These are phyloP conservation scores for Calliphora vomitoria DNA, from an alignment of 2,888 invertebrate genomes.

Conservation along the genomic window DNA sequence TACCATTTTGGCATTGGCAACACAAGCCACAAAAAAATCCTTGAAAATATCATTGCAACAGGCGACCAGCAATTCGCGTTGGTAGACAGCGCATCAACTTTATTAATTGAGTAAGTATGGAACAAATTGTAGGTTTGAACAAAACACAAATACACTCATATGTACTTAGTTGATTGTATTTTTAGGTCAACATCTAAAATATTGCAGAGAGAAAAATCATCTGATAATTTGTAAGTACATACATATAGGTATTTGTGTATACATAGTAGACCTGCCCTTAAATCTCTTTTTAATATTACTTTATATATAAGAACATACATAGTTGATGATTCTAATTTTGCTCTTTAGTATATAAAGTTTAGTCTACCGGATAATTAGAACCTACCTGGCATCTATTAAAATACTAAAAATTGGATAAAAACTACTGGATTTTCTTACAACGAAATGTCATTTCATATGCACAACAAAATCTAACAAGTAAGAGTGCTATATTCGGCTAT, in stretches of 20 bases:
- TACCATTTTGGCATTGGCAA: slow-evolving; percentile 33
- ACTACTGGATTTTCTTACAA: too few species aligned
- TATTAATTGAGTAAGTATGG: slow-evolving; percentile 18
- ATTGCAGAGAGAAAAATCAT: slow-evolving; percentile 30
- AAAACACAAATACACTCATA: not conserved
- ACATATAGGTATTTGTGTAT: not conserved
- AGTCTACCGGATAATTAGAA: too few species aligned
- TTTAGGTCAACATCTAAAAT: slow-evolving; percentile 40
- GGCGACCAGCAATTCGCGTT: slow-evolving; percentile 79
- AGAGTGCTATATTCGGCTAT: too few species aligned
- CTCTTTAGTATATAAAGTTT: too few species aligned
- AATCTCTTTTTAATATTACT: too few species aligned
- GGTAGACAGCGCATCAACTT: slow-evolving; percentile 15
- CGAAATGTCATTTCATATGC: too few species aligned
- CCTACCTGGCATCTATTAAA: too few species aligned
- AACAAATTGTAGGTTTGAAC: slow-evolving; percentile 8
- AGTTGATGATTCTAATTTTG: too few species aligned
- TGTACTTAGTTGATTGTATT: not conserved
- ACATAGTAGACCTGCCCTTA: not conserved
- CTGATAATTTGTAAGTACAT: slow-evolving; percentile 19
- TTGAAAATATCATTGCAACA: slow-evolving; percentile 81
- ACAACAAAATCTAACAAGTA: too few species aligned
- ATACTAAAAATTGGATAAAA: too few species aligned
- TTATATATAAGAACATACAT: too few species aligned
- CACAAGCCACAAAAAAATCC: slow-evolving; percentile 79